These are phyloP conservation scores for Chymomyza costata DNA, from an alignment of 1,140 invertebrate genomes.

Conservation along the genomic window DNA sequence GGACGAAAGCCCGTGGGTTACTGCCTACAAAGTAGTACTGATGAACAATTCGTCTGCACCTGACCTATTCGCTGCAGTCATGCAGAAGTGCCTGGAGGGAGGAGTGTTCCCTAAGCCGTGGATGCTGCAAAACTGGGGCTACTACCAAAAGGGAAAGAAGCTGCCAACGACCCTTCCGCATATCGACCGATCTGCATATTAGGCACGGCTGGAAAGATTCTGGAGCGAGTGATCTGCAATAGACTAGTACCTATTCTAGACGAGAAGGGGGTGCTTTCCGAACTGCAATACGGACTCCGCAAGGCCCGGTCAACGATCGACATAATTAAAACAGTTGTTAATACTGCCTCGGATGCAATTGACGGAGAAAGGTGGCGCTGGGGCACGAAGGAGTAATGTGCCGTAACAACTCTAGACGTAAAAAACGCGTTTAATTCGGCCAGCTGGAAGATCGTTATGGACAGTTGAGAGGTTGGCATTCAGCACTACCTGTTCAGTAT, in stretches of 20 bases:
- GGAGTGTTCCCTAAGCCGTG: background rate
- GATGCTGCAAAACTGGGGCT: background rate
- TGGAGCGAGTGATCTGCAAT: background rate
- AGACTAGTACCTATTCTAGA: no score
- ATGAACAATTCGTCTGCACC: background rate
- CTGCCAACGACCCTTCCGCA: background rate
- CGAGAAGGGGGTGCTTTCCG: background rate
- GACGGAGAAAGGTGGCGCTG: no score
- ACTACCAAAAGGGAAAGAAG: background rate
- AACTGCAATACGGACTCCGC: background rate
- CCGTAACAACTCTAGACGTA: no score
- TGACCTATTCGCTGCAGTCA: background rate
- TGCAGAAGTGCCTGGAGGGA: no score
- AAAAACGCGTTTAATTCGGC: no score
- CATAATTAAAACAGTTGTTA: no score
- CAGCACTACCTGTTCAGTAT: background rate
- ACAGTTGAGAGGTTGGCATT: background rate
- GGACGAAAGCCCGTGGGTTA: no score
- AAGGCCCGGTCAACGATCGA: background rate
- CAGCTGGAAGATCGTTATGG: no score
- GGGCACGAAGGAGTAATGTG: no score
- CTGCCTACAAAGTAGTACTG: no score
- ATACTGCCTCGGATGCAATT: no score
- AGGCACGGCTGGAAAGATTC: background rate
- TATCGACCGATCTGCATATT: conserved; percentile 1